Base-by-base conservation (phyloP, 2,888 invertebrate genomes). In the Heterodera filipjevi region DNA sequence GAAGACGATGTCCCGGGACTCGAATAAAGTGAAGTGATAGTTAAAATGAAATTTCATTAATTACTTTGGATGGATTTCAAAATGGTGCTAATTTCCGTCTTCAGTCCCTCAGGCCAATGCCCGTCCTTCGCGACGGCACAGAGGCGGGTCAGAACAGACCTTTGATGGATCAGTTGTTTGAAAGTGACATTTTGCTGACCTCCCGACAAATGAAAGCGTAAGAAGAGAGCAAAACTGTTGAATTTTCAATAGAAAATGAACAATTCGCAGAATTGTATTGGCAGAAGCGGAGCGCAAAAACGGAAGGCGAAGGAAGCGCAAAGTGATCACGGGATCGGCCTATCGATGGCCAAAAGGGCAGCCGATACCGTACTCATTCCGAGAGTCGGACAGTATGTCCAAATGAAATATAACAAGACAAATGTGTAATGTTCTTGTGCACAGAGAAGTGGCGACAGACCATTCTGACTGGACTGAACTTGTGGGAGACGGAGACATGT, bases 401-500 rank as follows among this genome's bases (percentile, higher is more conserved):
- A 71, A 22, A 33, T 53, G 14, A 12, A 16, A 16, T 19, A 19
- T 53, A 19, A 53, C n/a, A n/a, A n/a, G 53, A 53, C 53, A 53
- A 53, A 53, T 6, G 22, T 14, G 19, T 19, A 59, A 46, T 64
- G 10, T n/a, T 79, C n/a, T 3, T 3, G 30, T 16, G 39, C 84
- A 77, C 79, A 87, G 85, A 82, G 3, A 82, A 87, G 70, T 88
- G 88, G 88, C 85, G 85, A 32, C 71, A 82, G 46, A 53, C 85
- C 64, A 85, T 88, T 70, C 79, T 81, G 1, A 81, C 82, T 6
- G 88, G 85, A 12, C 73, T 88, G 39, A 79, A 81, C 30, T 77
- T 85, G 14, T 88, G 88, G 88, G 87, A 88, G 71, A 78, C 80
- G 35, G 88, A 88, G 76, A 88, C 88, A 0, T 88, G 88, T 80